Conservation (phyloP, 2,797 vertebrate species). For the Melanotaenia boesemani region DNA sequence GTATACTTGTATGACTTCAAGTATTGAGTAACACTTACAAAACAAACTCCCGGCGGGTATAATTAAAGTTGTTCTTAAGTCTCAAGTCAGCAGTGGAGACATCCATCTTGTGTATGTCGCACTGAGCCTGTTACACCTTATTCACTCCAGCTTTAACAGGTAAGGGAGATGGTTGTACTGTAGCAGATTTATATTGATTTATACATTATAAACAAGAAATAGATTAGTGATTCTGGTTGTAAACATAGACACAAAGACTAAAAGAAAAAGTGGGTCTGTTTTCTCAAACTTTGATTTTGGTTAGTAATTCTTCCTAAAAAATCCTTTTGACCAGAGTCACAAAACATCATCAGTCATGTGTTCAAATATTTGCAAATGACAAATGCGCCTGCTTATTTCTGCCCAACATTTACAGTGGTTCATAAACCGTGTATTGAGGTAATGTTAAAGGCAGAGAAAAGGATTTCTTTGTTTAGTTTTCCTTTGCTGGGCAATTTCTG, state of each 20-base stretch:
- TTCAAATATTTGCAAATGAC: constrained; percentile 22
- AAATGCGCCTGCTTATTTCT: constrained; percentile 23
- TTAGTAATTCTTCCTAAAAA: constrained; percentile 8
- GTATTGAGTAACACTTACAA: not conserved
- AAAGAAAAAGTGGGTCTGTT: not conserved
- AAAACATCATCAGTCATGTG: constrained; percentile 1
- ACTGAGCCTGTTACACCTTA: constrained; percentile 17
- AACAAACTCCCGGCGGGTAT: not conserved
- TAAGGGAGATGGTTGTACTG: constrained; percentile 10
- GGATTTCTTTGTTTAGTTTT: constrained; percentile 33
- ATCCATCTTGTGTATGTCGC: not conserved
- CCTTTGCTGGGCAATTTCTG: constrained; percentile 14
- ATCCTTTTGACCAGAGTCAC: constrained; percentile 10
- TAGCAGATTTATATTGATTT: not conserved
- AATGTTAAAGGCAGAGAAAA: constrained; percentile 19
- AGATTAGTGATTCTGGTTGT: not conserved
- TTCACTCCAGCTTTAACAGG: constrained; percentile 23
- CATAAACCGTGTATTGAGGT: constrained; percentile 17
- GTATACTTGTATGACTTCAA: not conserved
- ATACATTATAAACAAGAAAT: not conserved
- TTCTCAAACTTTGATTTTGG: not conserved
- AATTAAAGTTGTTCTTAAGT: not conserved
- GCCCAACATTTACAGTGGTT: constrained; percentile 18
- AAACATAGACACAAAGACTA: constrained; percentile 3
- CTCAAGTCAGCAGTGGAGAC: not conserved